Base-by-base conservation (phyloP, 2,113 vertebrate genomes). In the Lucifuga dentata region DNA sequence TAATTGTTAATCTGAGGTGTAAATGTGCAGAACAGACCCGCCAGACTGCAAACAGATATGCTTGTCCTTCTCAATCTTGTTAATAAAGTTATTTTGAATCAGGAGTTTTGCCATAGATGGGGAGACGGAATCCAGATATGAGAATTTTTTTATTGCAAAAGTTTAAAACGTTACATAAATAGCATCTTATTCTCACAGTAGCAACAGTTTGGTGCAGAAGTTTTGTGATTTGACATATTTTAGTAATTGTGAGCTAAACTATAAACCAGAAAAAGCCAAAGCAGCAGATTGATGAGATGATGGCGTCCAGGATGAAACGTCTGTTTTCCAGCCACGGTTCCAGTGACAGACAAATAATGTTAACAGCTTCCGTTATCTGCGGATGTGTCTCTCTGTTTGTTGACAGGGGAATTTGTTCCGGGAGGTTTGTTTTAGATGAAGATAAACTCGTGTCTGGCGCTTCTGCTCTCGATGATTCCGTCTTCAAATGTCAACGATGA, bases 361-460 rank as follows among this genome's bases (percentile, higher is more conserved):
- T 36, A 52, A 68, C 53, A 43, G 69, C 59, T 56, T 58, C 44
- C 21, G 19, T 41, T 50, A 55, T 70, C 51, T 36, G 5, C 15
- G 0, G 33, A 48, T 21, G 52, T 12, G 46, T 51, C 7, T 66
- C 48, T 17, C 2, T 59, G 79, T 73, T 73, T 59, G 79, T 73
- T 73, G 78, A 76, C 55, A 38, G 48, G 20, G 33, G 50, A 7
- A 46, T 59, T 55, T 67, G 33, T 73, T 72, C 48, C 11, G 2
- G 48, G 49, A 49, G 35, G n/a, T 66, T 60, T 17, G 6, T 8
- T 12, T 51, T 20, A 9, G 16, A 61, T n/a, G 13, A 29, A 40
- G 36, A 62, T 44, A 59, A 45, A 56, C 5, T 10, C 33, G 46
- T n/a, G 38, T 41, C 33, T 12, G 11, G 9, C 13, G 19, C 15